Percentiles rank a stretch among this genome's conserved stretches.
Conservation (phyloP, 2,113 vertebrate genomes). For the Callocephalon fimbriatum region DNA sequence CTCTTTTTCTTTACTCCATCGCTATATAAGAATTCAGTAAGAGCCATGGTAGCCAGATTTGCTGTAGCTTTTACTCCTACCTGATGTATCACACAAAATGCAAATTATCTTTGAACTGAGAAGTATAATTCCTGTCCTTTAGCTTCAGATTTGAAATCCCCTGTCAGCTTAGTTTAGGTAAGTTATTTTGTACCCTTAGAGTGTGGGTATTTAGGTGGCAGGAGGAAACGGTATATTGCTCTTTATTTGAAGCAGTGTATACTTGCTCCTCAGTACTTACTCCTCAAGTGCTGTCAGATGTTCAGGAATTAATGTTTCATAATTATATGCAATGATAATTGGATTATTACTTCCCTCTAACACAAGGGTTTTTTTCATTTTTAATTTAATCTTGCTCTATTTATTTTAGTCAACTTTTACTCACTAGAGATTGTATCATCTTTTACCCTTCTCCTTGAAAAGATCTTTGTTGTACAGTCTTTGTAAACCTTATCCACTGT, state of each 20-base stretch:
- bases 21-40: not conserved
- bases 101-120: not conserved
- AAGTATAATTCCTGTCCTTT: not conserved
- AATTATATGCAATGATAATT: constrained; percentile 32
- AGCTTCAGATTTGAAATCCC: not conserved
- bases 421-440: not conserved
- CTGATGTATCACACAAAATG: not conserved
- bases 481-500: not conserved
- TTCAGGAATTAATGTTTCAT: constrained; percentile 1
- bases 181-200: not conserved
- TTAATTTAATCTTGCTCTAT: constrained; percentile 16
- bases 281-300: constrained; percentile 14
- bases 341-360: constrained; percentile 31
- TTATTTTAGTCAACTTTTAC: not conserved
- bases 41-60: not conserved
- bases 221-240: not conserved
- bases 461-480: not conserved
- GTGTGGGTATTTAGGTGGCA: not conserved
- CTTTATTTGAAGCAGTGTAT: not conserved
- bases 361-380: not conserved
- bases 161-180: not conserved
- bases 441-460: not conserved
- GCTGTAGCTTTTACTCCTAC: not conserved
- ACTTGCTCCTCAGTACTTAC: not conserved
- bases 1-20: not conserved